Percentiles rank a stretch among this genome's conserved stretches.
Conservation (phyloP, 1,140 invertebrate genomes). For the Anthonomus grandis region DNA sequence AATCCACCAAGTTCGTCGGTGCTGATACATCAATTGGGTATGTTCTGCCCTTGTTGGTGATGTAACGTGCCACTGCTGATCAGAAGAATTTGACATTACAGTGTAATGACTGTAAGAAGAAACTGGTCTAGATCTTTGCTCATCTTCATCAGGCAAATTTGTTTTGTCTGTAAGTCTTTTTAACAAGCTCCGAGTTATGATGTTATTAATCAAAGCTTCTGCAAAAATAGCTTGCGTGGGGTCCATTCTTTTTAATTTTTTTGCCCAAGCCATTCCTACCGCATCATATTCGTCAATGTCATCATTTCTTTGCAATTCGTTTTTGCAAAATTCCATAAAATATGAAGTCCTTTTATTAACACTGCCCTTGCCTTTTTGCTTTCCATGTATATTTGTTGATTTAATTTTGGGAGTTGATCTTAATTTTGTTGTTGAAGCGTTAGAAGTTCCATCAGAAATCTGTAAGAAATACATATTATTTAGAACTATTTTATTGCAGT, state of each 20-base stretch:
- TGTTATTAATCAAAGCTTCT: neutral
- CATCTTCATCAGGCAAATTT: neutral
- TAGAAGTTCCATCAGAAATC: neutral
- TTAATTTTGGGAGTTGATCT: neutral
- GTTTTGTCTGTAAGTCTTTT: neutral
- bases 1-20: too few relatives aligned
- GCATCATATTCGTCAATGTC: neutral
- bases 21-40: neutral
- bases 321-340: neutral
- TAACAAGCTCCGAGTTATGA: neutral
- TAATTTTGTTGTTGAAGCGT: neutral
- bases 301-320: neutral
- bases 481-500: slow-evolving; percentile 14
- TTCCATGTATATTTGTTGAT: neutral
- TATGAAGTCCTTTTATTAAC: neutral
- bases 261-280: neutral
- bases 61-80: neutral
- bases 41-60: neutral
- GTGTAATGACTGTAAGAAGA: neutral
- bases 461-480: too few relatives aligned
- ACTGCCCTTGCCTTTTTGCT: neutral
- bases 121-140: neutral
- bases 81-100: neutral
- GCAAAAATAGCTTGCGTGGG: neutral
- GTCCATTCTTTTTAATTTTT: neutral